Conservation (phyloP, 2,888 invertebrate genomes). For the Norana najaformis region DNA sequence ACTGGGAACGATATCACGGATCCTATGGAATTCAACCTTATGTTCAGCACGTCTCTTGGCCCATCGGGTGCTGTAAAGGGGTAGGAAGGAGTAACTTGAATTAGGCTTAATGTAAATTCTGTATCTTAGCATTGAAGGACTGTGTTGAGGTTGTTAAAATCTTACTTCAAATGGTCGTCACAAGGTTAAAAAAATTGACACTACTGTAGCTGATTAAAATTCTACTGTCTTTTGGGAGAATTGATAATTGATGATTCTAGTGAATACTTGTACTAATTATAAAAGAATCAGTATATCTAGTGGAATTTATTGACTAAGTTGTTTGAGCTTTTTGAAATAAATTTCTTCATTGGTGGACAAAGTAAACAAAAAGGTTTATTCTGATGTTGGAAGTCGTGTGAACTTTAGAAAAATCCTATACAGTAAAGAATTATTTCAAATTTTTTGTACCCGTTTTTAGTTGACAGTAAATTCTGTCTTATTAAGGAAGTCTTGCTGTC, state of each 20-base stretch:
- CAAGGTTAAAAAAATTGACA: not conserved
- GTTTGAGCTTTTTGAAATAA: not conserved
- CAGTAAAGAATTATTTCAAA: not conserved
- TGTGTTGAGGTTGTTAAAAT: not conserved
- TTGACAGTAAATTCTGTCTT: not conserved
- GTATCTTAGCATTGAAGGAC: not conserved
- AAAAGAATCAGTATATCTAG: not conserved
- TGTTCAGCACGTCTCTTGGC: slow-evolving; percentile 97
- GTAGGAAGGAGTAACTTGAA: slow-evolving; percentile 58
- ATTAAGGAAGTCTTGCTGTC: not conserved
- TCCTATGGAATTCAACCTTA: slow-evolving; percentile 96
- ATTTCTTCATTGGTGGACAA: not conserved
- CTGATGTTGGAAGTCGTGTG: not conserved
- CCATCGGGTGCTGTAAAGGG: slow-evolving; percentile 92
- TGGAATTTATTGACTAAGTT: not conserved
- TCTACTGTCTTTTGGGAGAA: too few species aligned
- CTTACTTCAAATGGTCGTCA: not conserved
- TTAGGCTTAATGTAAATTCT: not conserved
- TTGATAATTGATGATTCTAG: not conserved
- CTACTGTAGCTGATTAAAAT: too few species aligned
- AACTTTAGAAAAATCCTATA: not conserved
- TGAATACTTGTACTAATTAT: not conserved
- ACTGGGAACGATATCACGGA: slow-evolving; percentile 91
- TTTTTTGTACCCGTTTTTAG: not conserved
- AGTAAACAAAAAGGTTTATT: not conserved